Conservation (phyloP, 2,888 invertebrate species). For the Cataglyphis cursor region DNA sequence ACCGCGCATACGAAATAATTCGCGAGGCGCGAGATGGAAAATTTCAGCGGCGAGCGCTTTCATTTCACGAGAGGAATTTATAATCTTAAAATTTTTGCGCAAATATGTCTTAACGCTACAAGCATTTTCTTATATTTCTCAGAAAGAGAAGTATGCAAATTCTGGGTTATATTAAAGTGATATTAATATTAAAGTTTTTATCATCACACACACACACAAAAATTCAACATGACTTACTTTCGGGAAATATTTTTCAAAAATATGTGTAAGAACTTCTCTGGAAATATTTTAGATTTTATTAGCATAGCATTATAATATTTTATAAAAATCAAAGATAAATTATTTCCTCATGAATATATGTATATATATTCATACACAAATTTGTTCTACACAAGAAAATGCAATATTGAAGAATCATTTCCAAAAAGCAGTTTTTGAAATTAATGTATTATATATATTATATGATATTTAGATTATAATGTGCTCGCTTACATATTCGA, state of each 20-base stretch:
- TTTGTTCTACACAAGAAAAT: background rate
- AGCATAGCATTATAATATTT: constrained; percentile 6
- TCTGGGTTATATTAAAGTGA: constrained; percentile 9
- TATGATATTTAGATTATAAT: background rate
- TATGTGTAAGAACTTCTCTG: background rate
- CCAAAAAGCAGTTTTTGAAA: background rate
- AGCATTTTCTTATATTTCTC: constrained; percentile 4
- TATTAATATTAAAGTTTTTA: constrained; percentile 33
- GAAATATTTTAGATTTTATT: constrained; percentile 5
- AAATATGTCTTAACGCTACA: constrained; percentile 28
- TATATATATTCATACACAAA: background rate
- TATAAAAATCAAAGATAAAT: background rate
- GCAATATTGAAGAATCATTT: background rate
- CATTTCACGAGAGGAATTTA: constrained; percentile 45
- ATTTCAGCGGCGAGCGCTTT: constrained; percentile 37
- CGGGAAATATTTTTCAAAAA: background rate
- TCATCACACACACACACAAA: background rate
- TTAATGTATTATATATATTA: background rate
- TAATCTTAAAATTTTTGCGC: constrained; percentile 49
- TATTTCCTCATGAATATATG: background rate
- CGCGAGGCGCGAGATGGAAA: constrained; percentile 35
- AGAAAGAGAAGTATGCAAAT: constrained; percentile 28
- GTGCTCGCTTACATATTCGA: background rate
- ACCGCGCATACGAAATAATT: constrained; percentile 44
- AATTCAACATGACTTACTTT: constrained; percentile 17